Base-by-base conservation (phyloP, 1,140 invertebrate genomes). In the Mercenaria mercenaria region DNA sequence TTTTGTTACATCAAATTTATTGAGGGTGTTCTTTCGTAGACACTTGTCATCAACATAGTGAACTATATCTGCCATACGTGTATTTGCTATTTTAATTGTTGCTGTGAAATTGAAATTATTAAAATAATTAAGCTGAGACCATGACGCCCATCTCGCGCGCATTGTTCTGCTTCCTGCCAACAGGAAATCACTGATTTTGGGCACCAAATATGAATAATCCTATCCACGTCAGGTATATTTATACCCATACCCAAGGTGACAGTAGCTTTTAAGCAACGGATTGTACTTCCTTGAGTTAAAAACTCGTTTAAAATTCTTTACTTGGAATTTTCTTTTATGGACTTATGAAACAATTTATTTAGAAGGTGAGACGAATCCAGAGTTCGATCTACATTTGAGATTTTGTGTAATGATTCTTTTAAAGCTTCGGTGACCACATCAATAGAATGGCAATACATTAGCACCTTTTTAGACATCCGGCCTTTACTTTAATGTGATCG, bases 301-400 rank as follows among this genome's bases (percentile, higher is more conserved):
- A 81, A 88, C 15, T 34, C 37, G 0, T 8, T 15, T 11, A 74
- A 11, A 23, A 89, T 89, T 43, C 80, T 26, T 76, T 23, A 29
- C 64, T 83, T 82, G 18, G 87, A 61, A n/a, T 37, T 18, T 34
- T 47, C 50, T 23, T 82, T 41, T 1, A 50, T 83, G 37, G 43
- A 52, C 43, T 74, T 83, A 43, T 82, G 79, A 29, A 0, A 89
- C 88, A 89, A 84, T 76, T 89, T 80, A 10, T 61, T 64, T 6
- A 80, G 23, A 15, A 72, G 20, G 72, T 83, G n/a, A 20, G n/a
- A 11, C 23, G 47, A 76, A 56, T 81, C n/a, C 29, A 69, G n/a
- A 32, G 23, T 74, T 2, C 37, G 15, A 41, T 56, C n/a, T 11
- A 72, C 87, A 88, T 74, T 76, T 4, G 79, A n/a, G 39, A 8